Evolutionary conservation across 1,140 invertebrate genomes (phyloP), one percentile per base, ranked within the genome.

Genomic region (Littorina saxatilis): DNA sequence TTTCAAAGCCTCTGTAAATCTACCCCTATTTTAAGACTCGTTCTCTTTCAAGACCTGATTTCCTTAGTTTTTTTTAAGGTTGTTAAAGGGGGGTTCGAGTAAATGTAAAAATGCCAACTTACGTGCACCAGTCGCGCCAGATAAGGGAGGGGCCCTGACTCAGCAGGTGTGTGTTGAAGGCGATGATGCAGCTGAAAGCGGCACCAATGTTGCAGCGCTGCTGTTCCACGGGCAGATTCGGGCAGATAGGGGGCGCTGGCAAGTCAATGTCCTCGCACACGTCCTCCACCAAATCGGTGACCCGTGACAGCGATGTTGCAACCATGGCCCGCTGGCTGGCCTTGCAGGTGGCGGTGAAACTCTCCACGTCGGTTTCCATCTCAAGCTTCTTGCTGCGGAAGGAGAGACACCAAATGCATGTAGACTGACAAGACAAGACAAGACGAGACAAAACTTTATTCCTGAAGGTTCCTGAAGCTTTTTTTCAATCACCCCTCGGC

Each of bases 51-150:
- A n/a, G n/a, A n/a, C n/a, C n/a, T n/a, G n/a, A n/a, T n/a, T n/a
- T n/a, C n/a, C n/a, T n/a, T n/a, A n/a, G n/a, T n/a, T n/a, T n/a
- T n/a, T n/a, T n/a, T n/a, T n/a, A n/a, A n/a, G n/a, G n/a, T n/a
- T n/a, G n/a, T n/a, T n/a, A n/a, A n/a, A n/a, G n/a, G n/a, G 43
- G 17, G 13, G 63, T 35, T 7, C 29, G 29, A 35, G 63, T 68
- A 32, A 68, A 20, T 13, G 27, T 75, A 15, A 40, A 43, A 55
- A 32, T 61, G 50, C n/a, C n/a, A 20, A 77, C 82, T 76, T 72
- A 83, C 82, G 75, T 23, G 79, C 82, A 83, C 74, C 79, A 79
- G 37, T 66, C 68, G 9, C 72, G 50, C 74, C 61, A 81, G 40
- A 83, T 78, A n/a, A 83, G 37, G 37, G 82, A 70, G 37, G 63